A percentile compares a stretch with the other conserved stretches of the same genome.
phyloP scores from a whole-genome alignment of 35 echinoderm and acorn worm species.

The Hemicentrotus pulcherrimus region DNA sequence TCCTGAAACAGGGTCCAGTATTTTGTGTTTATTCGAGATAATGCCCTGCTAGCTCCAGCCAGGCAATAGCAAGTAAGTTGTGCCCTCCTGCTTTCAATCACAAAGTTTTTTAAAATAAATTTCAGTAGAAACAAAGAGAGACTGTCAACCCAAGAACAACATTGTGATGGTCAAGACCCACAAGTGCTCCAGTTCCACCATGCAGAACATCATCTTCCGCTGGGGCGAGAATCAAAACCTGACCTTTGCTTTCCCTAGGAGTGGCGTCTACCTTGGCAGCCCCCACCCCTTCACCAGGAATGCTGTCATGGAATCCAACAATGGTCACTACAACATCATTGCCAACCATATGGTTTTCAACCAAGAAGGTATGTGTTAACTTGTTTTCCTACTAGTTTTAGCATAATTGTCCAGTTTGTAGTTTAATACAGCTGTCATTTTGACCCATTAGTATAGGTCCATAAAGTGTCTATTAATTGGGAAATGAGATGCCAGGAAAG shows the following conservation, averaged over 20 bases:
- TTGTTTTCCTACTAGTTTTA: not conserved
- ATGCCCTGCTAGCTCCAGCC: no score
- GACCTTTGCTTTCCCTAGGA: constrained; percentile 70
- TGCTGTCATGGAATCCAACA: constrained; percentile 43
- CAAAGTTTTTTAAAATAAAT: not conserved
- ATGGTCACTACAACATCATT: constrained; percentile 84
- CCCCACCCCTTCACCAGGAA: constrained; percentile 58
- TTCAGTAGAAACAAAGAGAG: not conserved
- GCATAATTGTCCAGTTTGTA: not conserved
- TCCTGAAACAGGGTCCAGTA: no score
- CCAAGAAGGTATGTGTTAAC: not conserved
- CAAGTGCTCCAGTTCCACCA: constrained; percentile 91
- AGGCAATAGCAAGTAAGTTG: no score
- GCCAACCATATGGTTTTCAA: constrained; percentile 79
- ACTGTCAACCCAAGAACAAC: constrained; percentile 59
- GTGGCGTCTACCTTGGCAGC: constrained; percentile 73
- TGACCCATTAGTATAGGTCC: no score
- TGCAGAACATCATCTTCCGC: constrained; percentile 91
- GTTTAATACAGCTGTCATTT: no score
- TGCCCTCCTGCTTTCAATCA: no score
- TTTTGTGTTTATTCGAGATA: no score
- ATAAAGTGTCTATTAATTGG: no score
- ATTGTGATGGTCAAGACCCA: constrained; percentile 90
- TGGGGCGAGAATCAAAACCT: constrained; percentile 81
- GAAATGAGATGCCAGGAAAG: no score